Base-by-base conservation (phyloP, 1,140 invertebrate species). In the Temnothorax longispinosus region DNA sequence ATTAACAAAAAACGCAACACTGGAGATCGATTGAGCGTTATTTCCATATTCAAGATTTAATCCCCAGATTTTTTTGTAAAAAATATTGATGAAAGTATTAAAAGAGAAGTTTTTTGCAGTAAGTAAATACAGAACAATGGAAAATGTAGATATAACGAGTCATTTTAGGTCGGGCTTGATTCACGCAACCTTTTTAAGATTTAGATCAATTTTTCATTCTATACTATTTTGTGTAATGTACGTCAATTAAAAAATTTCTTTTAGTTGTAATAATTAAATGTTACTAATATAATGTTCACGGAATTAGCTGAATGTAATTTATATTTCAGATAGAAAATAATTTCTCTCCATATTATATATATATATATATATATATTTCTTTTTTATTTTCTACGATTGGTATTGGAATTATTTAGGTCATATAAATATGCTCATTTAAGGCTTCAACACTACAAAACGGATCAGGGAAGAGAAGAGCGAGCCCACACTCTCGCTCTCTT, bases 401-500 rank as follows among this genome's bases (percentile, higher is more conserved):
- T 7, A 64, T 44, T 56, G 4, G 18, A 67, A 38, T 41, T 47
- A 67, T 67, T 50, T 67, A 44, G 47, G 18, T 65, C 44, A 3
- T 27, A 35, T 15, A 50, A 78, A 38, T 47, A 67, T 52, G 44
- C 44, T 1, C 11, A 58, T 38, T 77, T 32, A 58, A 81, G 38
- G 2, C 15, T 81, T 72, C 13, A 32, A 6, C 27, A 27, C 35
- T 35, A 18, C 11, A 15, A 67, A 67, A 52, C 10, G 35, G n/a
- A 44, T 77, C 41, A 77, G 21, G 21, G 21, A 56, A 69, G 21
- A 67, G 32, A 71, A 69, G 21, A 71, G 15, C 15, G 27, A 67
- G 13, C 15, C 47, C n/a, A 21, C 62, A 52, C 78, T 81, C 47
- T 58, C 65, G 50, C 65, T 81, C 50, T 81, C 65, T 72, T 81